Base-by-base conservation (phyloP, 1,140 invertebrate species). In the Hormaphis cornu region DNA sequence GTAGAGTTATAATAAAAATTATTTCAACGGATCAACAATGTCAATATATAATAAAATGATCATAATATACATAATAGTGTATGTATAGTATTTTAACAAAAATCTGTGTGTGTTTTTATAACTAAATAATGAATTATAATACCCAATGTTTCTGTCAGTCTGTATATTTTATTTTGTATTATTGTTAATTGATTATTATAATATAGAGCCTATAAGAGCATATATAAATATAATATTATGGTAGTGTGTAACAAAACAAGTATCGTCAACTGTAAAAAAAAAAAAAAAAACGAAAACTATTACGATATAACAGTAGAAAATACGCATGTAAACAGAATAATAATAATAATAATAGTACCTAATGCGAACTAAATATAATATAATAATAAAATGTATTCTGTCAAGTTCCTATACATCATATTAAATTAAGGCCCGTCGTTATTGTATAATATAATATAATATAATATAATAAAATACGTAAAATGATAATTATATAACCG, bases 121-220 rank as follows among this genome's bases (percentile, higher is more conserved):
- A 63, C 61, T 66, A 66, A 66, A 50, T 66, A 66, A 66, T 66
- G 61, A 66, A 50, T 24, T 66, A 66, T 66, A 66, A 66, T 66
- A 66, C 61, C 61, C 61, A 66, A 48, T 66, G 61, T 66, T 66
- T 50, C 61, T 66, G 61, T 66, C 61, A 66, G 61, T 66, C 61
- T 66, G 61, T 61, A 61, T 59, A 48, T 35, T 18, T 63, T 33
- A 48, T 46, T 42, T 5, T 46, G 18, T 40, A 40, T 40, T 40
- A 40, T 40, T 8, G 7, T 8, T 40, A 40, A 40, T 40, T 8
- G 7, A 40, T 40, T 61, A 9, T 63, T 61, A 30, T 66, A 50
- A 50, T n/a, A 50, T 48, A 66, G 44, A 50, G 42, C 14, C 61
- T 66, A 61, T 61, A 26, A 16, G 10, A 35, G 3, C 18, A 40